These are phyloP conservation scores for Steromphala cineraria DNA, from an alignment of 2,888 invertebrate genomes.

Conservation along the genomic window DNA sequence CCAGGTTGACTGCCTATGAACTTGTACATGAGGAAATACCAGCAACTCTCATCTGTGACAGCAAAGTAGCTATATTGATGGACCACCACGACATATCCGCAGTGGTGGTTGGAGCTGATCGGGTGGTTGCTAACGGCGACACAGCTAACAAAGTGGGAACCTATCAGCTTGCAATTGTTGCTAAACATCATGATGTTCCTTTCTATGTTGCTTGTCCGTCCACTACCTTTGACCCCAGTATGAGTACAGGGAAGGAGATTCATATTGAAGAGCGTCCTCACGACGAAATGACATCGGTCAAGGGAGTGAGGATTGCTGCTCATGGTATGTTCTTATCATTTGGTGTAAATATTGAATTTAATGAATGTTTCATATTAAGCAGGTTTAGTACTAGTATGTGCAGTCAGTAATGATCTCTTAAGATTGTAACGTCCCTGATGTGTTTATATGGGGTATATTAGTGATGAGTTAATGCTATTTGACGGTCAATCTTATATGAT, in stretches of 20 bases:
- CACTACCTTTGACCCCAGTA: slow-evolving; percentile 88
- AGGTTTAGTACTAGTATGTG: background rate
- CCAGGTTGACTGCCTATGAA: slow-evolving; percentile 96
- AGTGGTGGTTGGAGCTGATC: slow-evolving; percentile 97
- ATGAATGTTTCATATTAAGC: background rate
- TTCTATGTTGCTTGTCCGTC: slow-evolving; percentile 97
- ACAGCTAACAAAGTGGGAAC: slow-evolving; percentile 98
- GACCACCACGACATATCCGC: slow-evolving; percentile 88
- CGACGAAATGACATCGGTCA: slow-evolving; percentile 92
- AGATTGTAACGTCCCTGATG: too few species aligned
- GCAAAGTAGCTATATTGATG: slow-evolving; percentile 95
- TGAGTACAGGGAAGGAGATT: slow-evolving; percentile 88
- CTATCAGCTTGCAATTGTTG: slow-evolving; percentile 88
- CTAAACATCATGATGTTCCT: slow-evolving; percentile 91
- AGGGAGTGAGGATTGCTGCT: slow-evolving; percentile 90
- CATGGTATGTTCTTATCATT: slow-evolving; percentile 83
- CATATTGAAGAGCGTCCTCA: slow-evolving; percentile 95
- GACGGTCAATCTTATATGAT: too few species aligned
- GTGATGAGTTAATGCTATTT: too few species aligned
- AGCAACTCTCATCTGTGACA: slow-evolving; percentile 93
- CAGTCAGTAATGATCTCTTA: too few species aligned
- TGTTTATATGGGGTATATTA: too few species aligned
- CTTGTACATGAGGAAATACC: slow-evolving; percentile 88
- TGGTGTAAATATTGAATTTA: too few species aligned
- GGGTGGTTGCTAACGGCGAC: slow-evolving; percentile 97